Evolutionary conservation across 2,797 vertebrate genomes (phyloP).

Genomic region (Serranus cabrilla): DNA sequence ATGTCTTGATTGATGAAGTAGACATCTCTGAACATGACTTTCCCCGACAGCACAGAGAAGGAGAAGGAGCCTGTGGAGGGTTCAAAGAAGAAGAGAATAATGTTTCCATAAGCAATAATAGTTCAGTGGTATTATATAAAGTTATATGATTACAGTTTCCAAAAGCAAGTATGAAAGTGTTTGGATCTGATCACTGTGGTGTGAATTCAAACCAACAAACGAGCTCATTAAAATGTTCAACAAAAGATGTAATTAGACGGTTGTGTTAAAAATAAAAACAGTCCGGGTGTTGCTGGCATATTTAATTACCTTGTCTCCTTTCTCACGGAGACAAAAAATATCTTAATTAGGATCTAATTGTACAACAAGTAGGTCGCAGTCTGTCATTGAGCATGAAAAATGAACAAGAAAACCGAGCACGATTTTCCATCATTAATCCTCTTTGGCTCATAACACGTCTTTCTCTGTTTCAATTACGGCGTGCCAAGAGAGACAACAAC

Average conservation of each 20-base stretch:
- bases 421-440: constrained; percentile 20
- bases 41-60: constrained; percentile 98
- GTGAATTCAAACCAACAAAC: constrained; percentile 5
- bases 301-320: constrained; percentile 25
- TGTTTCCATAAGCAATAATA: neutral
- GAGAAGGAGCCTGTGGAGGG: constrained; percentile 93
- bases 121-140: neutral
- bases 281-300: neutral
- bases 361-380: constrained; percentile 36
- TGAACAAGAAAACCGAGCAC: constrained; percentile 6
- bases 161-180: neutral
- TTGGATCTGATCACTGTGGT: constrained; percentile 1
- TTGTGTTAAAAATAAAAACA: constrained; percentile 20
- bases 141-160: neutral
- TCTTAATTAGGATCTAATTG: constrained; percentile 41
- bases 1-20: constrained; percentile 98
- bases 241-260: constrained; percentile 18
- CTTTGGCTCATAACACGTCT: constrained; percentile 1
- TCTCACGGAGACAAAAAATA: neutral
- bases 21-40: constrained; percentile 99
- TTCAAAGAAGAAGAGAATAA: neutral
- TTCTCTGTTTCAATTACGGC: constrained; percentile 17
- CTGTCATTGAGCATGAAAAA: constrained; percentile 16
- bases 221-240: constrained; percentile 18
- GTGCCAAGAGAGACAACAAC: neutral